Conservation (phyloP, 2,888 invertebrate genomes). For the Periphyllus acericola region DNA sequence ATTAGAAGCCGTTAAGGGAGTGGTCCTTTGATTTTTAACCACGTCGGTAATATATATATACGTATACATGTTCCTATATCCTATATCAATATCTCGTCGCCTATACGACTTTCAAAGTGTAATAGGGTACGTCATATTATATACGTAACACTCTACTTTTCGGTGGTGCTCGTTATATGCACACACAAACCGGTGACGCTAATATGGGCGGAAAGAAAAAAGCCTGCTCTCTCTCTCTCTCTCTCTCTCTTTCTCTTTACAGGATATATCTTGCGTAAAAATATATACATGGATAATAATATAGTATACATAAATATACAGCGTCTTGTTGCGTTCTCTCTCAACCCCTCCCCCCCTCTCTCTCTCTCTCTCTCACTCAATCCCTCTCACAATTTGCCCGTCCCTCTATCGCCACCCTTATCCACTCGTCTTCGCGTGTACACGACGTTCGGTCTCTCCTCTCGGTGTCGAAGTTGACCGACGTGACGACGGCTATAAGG, state of each 20-base stretch:
- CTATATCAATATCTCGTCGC: background rate
- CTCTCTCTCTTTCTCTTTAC: no score
- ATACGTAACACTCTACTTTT: background rate
- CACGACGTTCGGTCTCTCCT: background rate
- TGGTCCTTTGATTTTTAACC: slow-evolving; percentile 14
- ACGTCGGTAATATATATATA: background rate
- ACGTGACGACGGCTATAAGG: slow-evolving; percentile 8
- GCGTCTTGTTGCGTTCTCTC: background rate
- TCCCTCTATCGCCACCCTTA: background rate
- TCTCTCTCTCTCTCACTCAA: background rate
- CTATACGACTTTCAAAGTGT: background rate
- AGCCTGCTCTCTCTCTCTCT: background rate
- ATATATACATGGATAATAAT: background rate
- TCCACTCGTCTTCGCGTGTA: background rate
- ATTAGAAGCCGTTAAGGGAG: slow-evolving; percentile 21
- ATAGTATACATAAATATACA: background rate
- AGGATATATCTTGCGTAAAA: no score
- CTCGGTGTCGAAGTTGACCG: slow-evolving; percentile 32
- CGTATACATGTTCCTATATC: background rate
- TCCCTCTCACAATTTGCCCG: background rate
- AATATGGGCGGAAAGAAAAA: slow-evolving; percentile 37
- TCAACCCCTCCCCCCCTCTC: no score
- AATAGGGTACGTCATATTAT: background rate
- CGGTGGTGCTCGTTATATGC: slow-evolving; percentile 19
- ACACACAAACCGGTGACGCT: background rate